Evolutionary conservation across 2,888 invertebrate species (phyloP).

Genomic region (Marasmarcha lunaedactyla): DNA sequence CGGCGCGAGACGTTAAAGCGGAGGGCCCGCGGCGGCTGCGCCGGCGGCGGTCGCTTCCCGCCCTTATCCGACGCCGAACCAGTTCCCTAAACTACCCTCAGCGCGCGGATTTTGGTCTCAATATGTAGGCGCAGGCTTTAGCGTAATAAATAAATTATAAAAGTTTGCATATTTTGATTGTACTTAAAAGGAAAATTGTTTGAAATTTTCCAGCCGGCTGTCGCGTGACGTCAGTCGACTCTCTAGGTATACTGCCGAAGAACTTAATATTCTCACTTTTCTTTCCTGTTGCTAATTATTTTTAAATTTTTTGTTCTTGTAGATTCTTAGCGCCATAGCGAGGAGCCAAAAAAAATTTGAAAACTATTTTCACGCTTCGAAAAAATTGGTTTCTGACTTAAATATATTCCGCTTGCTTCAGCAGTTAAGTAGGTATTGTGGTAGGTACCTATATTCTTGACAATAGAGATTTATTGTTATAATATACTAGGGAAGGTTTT

Average conservation of each 20-base stretch:
- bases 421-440: too few species aligned
- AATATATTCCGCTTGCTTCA: too few species aligned
- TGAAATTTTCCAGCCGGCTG: conserved; percentile 1
- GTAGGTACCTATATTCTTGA: too few species aligned
- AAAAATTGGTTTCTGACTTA: too few species aligned
- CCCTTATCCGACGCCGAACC: neutral
- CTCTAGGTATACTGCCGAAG: neutral
- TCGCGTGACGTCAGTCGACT: neutral
- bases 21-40: conserved; percentile 16
- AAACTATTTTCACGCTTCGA: too few species aligned
- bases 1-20: conserved; percentile 2
- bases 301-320: too few species aligned
- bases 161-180: neutral
- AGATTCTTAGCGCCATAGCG: too few species aligned
- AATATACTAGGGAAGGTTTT: too few species aligned
- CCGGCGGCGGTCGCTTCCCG: neutral
- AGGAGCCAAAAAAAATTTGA: too few species aligned
- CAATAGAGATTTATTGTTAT: too few species aligned
- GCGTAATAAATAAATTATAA: neutral
- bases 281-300: neutral
- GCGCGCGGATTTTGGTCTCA: neutral
- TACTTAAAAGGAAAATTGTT: neutral
- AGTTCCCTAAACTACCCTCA: neutral
- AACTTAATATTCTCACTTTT: neutral
- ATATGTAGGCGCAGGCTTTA: neutral